Percentiles rank a stretch among this genome's conserved stretches.
Evolutionary conservation across 2,797 vertebrate species (phyloP).

Genomic region (Eulemur coronatus): DNA sequence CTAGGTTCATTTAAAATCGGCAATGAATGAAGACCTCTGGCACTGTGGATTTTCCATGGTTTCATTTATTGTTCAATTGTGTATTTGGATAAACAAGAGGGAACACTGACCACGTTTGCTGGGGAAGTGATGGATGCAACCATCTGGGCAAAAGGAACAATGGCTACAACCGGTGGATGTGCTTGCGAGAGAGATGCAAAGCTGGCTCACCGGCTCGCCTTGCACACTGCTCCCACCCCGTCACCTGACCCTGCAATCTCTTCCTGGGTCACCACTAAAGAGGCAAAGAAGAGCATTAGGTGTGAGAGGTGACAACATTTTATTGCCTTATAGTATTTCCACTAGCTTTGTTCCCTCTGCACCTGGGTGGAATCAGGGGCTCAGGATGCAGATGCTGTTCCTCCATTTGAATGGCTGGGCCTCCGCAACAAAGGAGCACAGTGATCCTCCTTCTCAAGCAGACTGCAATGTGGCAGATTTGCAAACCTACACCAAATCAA

Average conservation of each 20-base stretch:
- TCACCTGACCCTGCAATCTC: not conserved
- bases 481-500: not conserved
- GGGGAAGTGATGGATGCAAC: conserved; percentile 30
- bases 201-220: accelerated
- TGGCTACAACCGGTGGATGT: too few relatives aligned
- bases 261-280: not conserved
- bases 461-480: not conserved
- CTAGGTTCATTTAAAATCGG: conserved; percentile 83
- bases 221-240: accelerated
- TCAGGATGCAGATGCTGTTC: not conserved
- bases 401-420: not conserved
- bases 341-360: not conserved
- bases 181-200: not conserved
- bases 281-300: not conserved
- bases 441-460: not conserved
- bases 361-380: not conserved
- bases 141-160: not conserved
- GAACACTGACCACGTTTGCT: conserved; percentile 77
- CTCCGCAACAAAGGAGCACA: not conserved
- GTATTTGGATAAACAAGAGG: conserved; percentile 77
- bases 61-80: conserved; percentile 80
- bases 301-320: not conserved
- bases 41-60: conserved; percentile 66
- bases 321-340: not conserved
- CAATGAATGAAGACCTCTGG: conserved; percentile 79